These are phyloP conservation scores for Clarias gariepinus DNA, from an alignment of 2,113 vertebrate genomes.

Conservation along the genomic window DNA sequence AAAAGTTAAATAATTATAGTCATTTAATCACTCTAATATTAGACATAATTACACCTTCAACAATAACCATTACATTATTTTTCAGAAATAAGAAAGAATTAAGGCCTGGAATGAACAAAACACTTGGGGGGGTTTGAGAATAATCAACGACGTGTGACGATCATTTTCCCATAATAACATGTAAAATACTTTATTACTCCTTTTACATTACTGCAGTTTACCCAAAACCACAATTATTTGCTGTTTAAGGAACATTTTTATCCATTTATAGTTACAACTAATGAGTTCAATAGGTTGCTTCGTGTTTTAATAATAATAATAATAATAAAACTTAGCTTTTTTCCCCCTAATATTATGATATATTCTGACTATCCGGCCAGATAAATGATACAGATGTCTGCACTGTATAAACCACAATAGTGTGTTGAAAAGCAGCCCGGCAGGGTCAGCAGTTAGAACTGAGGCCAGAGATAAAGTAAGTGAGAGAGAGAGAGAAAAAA, in stretches of 20 bases:
- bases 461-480: conserved; percentile 11
- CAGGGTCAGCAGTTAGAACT: background rate
- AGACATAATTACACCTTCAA: background rate
- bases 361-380: background rate
- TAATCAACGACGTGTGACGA: background rate
- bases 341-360: background rate
- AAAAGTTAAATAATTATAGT: background rate
- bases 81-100: background rate
- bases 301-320: background rate
- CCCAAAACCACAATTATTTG: background rate
- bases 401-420: background rate
- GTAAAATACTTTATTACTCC: background rate
- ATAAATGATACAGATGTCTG: background rate
- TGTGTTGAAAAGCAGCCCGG: background rate
- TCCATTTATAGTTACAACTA: background rate
- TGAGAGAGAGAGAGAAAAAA: conserved; percentile 14
- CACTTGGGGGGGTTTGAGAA: background rate
- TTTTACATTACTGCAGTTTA: background rate
- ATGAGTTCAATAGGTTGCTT: background rate
- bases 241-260: background rate
- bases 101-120: background rate
- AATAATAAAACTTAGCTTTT: background rate
- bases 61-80: background rate
- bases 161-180: background rate
- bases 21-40: too few species aligned